Conservation (phyloP, 2,113 vertebrate genomes). For the Epinephelus lanceolatus region DNA sequence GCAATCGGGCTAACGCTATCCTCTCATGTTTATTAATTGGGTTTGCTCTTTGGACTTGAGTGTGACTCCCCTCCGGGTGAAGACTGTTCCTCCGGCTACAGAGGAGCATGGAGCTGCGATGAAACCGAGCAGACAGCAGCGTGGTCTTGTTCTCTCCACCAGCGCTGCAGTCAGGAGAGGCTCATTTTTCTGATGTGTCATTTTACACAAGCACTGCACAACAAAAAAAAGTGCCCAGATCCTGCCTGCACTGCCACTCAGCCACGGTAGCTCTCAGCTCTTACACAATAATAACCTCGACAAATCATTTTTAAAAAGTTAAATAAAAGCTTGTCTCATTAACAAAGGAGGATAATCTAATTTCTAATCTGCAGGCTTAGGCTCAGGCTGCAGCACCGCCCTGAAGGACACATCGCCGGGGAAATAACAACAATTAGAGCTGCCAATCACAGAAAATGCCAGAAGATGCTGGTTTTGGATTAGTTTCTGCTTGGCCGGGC, state of each 20-base stretch:
- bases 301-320: constrained; percentile 37
- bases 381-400: constrained; percentile 26
- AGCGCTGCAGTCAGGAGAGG: constrained; percentile 32
- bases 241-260: constrained; percentile 4
- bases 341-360: constrained; percentile 44
- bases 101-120: constrained; percentile 59
- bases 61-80: constrained; percentile 59
- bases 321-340: constrained; percentile 58
- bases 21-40: constrained; percentile 80
- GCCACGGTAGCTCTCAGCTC: constrained; percentile 9
- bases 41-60: constrained; percentile 65
- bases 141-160: constrained; percentile 40
- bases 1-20: constrained; percentile 67
- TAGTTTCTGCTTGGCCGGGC: constrained; percentile 37
- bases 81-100: constrained; percentile 43
- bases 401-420: constrained; percentile 57
- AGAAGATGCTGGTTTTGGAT: constrained; percentile 55
- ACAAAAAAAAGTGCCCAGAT: constrained; percentile 8
- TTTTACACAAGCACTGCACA: constrained; percentile 40
- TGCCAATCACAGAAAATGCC: constrained; percentile 75
- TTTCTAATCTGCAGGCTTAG: constrained; percentile 49
- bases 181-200: constrained; percentile 57
- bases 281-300: not conserved
- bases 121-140: constrained; percentile 58
- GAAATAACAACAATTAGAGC: constrained; percentile 77